Conservation (phyloP, 2,113 vertebrate genomes). For the Heterotilapia buettikoferi region DNA sequence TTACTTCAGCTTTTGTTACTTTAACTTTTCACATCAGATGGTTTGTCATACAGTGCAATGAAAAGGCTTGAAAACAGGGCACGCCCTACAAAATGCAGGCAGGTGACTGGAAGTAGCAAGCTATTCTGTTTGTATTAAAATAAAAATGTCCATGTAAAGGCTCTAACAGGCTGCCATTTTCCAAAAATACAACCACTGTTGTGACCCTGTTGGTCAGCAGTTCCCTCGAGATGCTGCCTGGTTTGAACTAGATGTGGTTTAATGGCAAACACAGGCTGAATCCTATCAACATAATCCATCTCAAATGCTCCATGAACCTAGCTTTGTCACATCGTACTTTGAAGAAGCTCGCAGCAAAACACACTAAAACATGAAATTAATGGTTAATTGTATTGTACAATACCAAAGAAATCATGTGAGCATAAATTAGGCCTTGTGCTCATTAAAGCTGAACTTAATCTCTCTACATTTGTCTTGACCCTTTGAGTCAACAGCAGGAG, state of each 20-base stretch:
- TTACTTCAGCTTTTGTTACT: neutral
- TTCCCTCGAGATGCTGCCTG: neutral
- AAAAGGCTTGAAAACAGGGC: neutral
- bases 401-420: neutral
- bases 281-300: neutral
- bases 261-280: neutral
- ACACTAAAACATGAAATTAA: neutral
- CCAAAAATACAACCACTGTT: neutral
- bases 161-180: neutral
- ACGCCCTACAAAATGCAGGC: neutral
- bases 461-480: neutral
- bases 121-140: neutral
- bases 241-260: neutral
- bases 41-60: neutral
- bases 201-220: neutral
- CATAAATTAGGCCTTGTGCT: neutral
- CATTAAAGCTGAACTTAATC: neutral
- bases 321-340: neutral
- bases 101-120: neutral
- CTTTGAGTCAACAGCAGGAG: neutral
- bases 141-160: neutral
- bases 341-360: neutral
- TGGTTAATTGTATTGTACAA: neutral
- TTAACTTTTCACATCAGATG: neutral
- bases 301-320: neutral